A percentile compares a stretch with the other conserved stretches of the same genome.
Evolutionary conservation across 2,113 vertebrate species (phyloP).

Genomic region (Ondatra zibethicus): DNA sequence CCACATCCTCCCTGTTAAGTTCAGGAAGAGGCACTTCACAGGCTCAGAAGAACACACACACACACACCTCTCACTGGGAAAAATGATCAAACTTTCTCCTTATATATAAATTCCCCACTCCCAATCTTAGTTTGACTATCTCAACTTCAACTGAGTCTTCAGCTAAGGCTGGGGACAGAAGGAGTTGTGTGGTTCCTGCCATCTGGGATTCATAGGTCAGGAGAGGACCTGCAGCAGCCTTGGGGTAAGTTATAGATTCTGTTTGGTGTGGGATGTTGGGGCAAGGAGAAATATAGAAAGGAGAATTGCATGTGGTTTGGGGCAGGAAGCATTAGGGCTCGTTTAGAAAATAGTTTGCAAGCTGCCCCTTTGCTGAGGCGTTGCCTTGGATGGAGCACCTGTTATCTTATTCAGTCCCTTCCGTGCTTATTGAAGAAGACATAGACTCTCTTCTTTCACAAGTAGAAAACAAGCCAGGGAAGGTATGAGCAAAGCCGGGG

Average conservation of each 20-base stretch:
- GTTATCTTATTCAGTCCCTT: not conserved
- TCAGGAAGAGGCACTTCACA: not conserved
- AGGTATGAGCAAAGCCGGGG: not conserved
- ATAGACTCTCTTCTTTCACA: not conserved
- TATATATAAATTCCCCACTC: not conserved
- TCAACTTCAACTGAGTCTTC: not conserved
- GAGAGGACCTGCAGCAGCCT: not conserved
- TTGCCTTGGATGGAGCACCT: not conserved
- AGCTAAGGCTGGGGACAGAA: not conserved
- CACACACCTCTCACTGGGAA: not conserved
- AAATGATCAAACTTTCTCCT: not conserved
- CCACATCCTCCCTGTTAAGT: constrained; percentile 12
- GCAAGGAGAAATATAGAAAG: not conserved
- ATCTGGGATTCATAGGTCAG: not conserved
- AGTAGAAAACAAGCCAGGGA: not conserved
- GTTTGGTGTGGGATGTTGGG: not conserved
- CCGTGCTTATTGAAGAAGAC: not conserved
- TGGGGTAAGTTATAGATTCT: not conserved
- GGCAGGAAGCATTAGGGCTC: not conserved
- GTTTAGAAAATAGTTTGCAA: not conserved
- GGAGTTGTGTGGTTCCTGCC: not conserved
- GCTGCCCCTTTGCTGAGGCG: not conserved
- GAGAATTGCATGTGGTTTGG: not conserved
- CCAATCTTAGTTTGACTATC: not conserved
- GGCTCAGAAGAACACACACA: not conserved